phyloP scores from a whole-genome alignment of 2,888 invertebrate species.

The Hyppa rectilinea region DNA sequence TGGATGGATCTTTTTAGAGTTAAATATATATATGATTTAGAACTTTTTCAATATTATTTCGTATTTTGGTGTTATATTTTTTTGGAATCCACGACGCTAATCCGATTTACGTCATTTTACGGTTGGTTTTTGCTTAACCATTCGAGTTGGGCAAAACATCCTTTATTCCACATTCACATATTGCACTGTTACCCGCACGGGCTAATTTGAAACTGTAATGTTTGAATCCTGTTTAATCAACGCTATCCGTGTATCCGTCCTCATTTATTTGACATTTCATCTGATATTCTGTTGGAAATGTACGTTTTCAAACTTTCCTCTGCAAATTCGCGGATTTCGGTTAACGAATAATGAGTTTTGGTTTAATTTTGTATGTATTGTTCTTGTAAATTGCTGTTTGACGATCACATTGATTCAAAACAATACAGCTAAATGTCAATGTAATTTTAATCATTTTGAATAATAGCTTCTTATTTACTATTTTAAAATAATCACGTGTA shows the following conservation, averaged over 20 bases:
- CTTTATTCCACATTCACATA: conserved; percentile 38
- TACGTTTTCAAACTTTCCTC: conserved; percentile 39
- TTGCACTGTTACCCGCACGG: conserved; percentile 19
- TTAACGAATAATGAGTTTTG: conserved; percentile 28
- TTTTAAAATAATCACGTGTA: not conserved
- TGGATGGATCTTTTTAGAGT: not conserved
- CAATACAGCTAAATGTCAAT: not conserved
- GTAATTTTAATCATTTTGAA: no score
- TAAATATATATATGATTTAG: not conserved
- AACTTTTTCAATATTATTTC: not conserved
- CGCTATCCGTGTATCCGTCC: conserved; percentile 32
- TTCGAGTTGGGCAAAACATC: conserved; percentile 43
- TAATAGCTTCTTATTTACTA: no score
- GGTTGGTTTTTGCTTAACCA: conserved; percentile 37
- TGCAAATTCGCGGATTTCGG: conserved; percentile 15
- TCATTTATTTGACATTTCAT: conserved; percentile 52
- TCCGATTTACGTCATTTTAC: conserved; percentile 40
- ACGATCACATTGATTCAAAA: not conserved
- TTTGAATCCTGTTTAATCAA: conserved; percentile 60
- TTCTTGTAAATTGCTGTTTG: conserved; percentile 16
- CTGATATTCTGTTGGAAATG: conserved; percentile 48
- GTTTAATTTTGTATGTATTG: conserved; percentile 19
- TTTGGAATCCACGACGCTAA: not conserved
- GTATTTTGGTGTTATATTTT: not conserved
- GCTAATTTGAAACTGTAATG: conserved; percentile 53